Percentiles rank a stretch among this genome's conserved stretches.
These are phyloP conservation scores for Sinocyclocheilus rhinocerous DNA, from an alignment of 2,113 vertebrate species.

Conservation along the genomic window DNA sequence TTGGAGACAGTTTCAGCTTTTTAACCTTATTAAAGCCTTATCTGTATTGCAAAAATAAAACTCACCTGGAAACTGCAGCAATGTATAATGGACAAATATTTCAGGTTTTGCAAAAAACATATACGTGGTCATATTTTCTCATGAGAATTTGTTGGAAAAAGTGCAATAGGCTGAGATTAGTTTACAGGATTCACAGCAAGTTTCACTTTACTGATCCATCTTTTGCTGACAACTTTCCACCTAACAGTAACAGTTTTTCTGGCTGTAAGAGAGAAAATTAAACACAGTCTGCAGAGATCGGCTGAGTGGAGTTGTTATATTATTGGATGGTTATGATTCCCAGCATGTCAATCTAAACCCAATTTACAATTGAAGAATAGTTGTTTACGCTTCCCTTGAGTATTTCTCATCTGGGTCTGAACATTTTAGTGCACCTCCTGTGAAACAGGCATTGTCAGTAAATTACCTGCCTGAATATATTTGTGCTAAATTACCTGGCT, in stretches of 20 bases:
- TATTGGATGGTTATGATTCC: neutral
- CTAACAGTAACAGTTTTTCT: neutral
- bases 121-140: too few species aligned
- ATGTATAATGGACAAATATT: too few species aligned
- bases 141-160: neutral
- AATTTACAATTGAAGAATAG: constrained; percentile 21
- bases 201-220: neutral
- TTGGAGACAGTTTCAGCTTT: neutral
- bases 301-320: neutral
- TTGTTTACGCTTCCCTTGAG: constrained; percentile 2
- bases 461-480: constrained; percentile 2
- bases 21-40: neutral
- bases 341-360: neutral
- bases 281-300: neutral
- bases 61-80: neutral
- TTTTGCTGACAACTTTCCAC: neutral
- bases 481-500: neutral
- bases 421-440: neutral
- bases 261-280: neutral
- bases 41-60: neutral
- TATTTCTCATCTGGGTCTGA: neutral
- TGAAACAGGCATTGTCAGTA: neutral
- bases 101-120: too few species aligned
- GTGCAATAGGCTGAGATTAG: neutral
- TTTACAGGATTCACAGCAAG: neutral